phyloP scores from a whole-genome alignment of 2,113 vertebrate species.

The Phyllostomus discolor region DNA sequence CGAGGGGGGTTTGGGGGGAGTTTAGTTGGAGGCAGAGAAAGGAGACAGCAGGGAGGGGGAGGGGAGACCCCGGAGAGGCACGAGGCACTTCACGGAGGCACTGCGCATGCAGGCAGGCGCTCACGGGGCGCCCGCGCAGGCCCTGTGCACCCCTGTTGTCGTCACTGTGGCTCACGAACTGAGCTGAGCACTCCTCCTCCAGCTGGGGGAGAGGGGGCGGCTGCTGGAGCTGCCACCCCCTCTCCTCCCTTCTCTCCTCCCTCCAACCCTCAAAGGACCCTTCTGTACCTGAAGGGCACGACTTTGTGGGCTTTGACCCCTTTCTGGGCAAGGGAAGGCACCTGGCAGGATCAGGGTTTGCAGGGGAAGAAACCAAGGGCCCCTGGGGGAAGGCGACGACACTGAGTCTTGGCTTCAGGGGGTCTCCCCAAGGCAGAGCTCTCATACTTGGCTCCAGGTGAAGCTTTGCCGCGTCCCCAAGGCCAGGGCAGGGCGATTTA shows the following conservation, averaged over 20 bases:
- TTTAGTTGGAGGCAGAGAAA: not conserved
- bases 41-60: not conserved
- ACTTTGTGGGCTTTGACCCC: not conserved
- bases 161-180: not conserved
- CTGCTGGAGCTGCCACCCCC: not conserved
- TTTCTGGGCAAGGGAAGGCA: not conserved
- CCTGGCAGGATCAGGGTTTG: not conserved
- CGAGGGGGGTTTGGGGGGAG: not conserved
- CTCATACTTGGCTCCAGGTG: conserved; percentile 45
- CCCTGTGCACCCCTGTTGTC: not conserved
- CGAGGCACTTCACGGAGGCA: too few relatives aligned
- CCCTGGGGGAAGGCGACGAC: not conserved
- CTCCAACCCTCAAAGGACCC: not conserved
- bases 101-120: not conserved
- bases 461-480: not conserved
- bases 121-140: not conserved
- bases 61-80: not conserved
- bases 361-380: not conserved
- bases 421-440: not conserved
- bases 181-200: not conserved
- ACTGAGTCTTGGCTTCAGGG: not conserved
- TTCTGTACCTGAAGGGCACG: not conserved
- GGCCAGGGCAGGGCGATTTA: conserved; percentile 65
- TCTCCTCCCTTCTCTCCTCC: not conserved
- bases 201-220: not conserved